phyloP scores from a whole-genome alignment of 2,113 vertebrate species.

The Hemiprocne comata region DNA sequence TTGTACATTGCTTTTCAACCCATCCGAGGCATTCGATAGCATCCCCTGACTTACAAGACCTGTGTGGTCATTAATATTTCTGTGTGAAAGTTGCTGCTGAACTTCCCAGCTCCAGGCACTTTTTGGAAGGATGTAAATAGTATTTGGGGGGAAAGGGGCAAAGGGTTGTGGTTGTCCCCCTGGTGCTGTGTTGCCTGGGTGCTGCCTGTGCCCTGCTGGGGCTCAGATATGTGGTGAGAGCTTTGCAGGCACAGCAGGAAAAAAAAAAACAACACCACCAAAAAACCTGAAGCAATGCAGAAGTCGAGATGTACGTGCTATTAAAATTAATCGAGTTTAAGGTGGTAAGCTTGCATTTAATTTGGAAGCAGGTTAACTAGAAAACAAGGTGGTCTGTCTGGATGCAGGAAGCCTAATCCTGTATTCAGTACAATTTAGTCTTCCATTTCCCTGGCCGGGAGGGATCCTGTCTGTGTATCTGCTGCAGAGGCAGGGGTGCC shows the following conservation, averaged over 20 bases:
- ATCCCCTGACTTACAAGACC: neutral
- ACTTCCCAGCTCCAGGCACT: neutral
- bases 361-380: neutral
- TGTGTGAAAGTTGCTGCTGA: neutral
- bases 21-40: neutral
- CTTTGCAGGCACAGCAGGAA: rapidly evolving
- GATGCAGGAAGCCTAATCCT: neutral
- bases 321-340: neutral
- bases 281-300: neutral
- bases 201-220: neutral
- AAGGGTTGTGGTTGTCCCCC: neutral
- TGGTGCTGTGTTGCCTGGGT: rapidly evolving
- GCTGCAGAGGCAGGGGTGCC: neutral
- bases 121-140: neutral
- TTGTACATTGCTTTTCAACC: constrained; percentile 56
- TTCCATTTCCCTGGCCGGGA: rapidly evolving
- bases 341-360: neutral
- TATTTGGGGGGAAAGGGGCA: neutral
- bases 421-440: neutral
- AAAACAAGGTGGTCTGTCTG: neutral
- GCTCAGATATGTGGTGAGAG: rapidly evolving
- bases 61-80: neutral
- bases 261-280: too few species aligned
- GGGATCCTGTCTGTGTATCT: rapidly evolving
- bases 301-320: rapidly evolving